These are phyloP conservation scores for Epirrhoe tristata DNA, from an alignment of 2,888 invertebrate species.

Conservation along the genomic window DNA sequence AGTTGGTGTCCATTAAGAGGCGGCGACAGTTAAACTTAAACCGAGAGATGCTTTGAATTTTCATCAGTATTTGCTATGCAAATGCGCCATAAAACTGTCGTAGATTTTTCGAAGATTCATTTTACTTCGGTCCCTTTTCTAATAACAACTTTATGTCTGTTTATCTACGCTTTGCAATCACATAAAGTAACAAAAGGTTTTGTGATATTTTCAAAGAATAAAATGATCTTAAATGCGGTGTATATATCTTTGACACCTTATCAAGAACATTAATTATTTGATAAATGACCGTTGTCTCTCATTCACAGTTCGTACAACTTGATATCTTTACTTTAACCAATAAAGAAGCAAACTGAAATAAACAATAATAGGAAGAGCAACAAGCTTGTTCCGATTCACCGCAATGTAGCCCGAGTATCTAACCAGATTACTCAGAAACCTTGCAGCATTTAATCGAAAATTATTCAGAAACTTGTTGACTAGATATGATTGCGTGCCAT, in stretches of 20 bases:
- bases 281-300: too few relatives aligned
- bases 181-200: slow-evolving; percentile 25
- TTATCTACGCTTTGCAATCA: slow-evolving; percentile 32
- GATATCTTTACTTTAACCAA: too few relatives aligned
- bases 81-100: slow-evolving; percentile 53
- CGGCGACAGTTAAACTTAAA: slow-evolving; percentile 63
- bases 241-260: not conserved
- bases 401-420: slow-evolving; percentile 29
- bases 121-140: slow-evolving; percentile 37
- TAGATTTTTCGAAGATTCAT: slow-evolving; percentile 51
- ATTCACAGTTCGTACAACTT: too few relatives aligned
- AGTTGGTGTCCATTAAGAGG: slow-evolving; percentile 64
- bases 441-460: slow-evolving; percentile 3
- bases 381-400: slow-evolving; percentile 30
- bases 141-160: slow-evolving; percentile 37
- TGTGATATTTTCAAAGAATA: slow-evolving; percentile 11
- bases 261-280: too few relatives aligned
- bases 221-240: not conserved
- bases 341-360: not conserved
- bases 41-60: slow-evolving; percentile 61
- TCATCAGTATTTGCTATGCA: slow-evolving; percentile 62
- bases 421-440: slow-evolving; percentile 39
- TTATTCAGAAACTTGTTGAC: slow-evolving; percentile 2
- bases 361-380: not conserved
- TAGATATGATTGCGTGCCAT: not conserved